Evolutionary conservation across 2,888 invertebrate genomes (phyloP).

Genomic region (Trachelus stipa): DNA sequence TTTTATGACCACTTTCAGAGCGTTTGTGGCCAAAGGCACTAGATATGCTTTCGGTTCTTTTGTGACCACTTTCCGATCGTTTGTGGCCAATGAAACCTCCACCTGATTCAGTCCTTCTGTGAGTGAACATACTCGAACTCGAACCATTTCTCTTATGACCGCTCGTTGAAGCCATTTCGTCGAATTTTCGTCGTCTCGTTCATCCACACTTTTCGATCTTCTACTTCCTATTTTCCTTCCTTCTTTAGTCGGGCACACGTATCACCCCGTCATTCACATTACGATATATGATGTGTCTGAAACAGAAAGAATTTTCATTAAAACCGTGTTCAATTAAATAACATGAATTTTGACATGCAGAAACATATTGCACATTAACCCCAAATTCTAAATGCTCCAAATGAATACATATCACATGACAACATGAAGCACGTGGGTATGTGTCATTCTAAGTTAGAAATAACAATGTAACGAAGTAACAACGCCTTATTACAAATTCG

Average conservation of each 20-base stretch:
- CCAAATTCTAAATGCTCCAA: not conserved
- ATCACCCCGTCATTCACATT: not conserved
- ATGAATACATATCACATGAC: not conserved
- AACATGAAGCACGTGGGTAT: not conserved
- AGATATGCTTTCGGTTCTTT: conserved; percentile 63
- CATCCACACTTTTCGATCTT: not conserved
- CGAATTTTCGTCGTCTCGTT: not conserved
- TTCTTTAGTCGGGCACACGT: not conserved
- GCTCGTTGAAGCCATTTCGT: conserved; percentile 51
- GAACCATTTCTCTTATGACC: conserved; percentile 62
- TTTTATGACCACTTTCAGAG: conserved; percentile 58
- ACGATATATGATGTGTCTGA: not conserved
- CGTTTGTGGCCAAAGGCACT: conserved; percentile 63
- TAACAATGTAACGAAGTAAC: not conserved
- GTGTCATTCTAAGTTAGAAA: not conserved
- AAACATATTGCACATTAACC: not conserved
- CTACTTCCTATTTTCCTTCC: not conserved
- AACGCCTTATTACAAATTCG: not conserved
- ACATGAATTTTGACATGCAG: not conserved
- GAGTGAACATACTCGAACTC: conserved; percentile 60
- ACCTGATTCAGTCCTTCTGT: conserved; percentile 58
- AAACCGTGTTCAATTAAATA: not conserved
- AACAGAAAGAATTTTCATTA: not conserved
- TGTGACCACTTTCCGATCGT: conserved; percentile 59
- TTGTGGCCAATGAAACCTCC: conserved; percentile 60